Conservation (phyloP, 1,140 invertebrate species). For the Cyphomyrmex costatus region DNA sequence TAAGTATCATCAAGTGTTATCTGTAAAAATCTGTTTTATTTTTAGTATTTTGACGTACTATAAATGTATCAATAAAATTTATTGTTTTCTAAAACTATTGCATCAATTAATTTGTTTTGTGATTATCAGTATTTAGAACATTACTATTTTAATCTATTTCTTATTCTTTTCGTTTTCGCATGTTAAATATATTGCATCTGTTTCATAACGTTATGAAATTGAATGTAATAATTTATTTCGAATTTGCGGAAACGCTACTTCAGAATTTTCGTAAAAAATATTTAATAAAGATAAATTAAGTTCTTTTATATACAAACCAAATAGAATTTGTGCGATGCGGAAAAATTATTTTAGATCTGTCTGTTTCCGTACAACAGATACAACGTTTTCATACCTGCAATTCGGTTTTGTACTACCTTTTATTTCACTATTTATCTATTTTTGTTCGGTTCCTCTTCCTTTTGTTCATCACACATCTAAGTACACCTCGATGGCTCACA, state of each 20-base stretch:
- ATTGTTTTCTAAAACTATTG: background rate
- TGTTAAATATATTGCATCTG: background rate
- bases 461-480: conserved; percentile 55
- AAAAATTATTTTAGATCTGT: conserved; percentile 25
- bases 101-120: background rate
- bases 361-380: background rate
- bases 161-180: background rate
- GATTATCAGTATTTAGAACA: background rate
- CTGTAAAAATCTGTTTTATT: background rate
- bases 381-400: background rate
- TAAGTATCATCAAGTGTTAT: background rate
- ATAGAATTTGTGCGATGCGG: background rate
- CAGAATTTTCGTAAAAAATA: background rate
- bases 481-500: conserved; percentile 26
- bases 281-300: background rate
- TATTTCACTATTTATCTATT: conserved; percentile 61
- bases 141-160: background rate
- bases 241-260: background rate
- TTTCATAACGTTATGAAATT: background rate
- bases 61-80: background rate
- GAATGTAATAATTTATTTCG: background rate
- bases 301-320: background rate
- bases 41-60: background rate
- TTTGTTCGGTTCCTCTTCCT: conserved; percentile 50
- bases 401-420: conserved; percentile 4